Percentiles rank a stretch among this genome's conserved stretches.
phyloP scores from a whole-genome alignment of 53 echinoderm and acorn worm species.

The Astropecten irregularis region DNA sequence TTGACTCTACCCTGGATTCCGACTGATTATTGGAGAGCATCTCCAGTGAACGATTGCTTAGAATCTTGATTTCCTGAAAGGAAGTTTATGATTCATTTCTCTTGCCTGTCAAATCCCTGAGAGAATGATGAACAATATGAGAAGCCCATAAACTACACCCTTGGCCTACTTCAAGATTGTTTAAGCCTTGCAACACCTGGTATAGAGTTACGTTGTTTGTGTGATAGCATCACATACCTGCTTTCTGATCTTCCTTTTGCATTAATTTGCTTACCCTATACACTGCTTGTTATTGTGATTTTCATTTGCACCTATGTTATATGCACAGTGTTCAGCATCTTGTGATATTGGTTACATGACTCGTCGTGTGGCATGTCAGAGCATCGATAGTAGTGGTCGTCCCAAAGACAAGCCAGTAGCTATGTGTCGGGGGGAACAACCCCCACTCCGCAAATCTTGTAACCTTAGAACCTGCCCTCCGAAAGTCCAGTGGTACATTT shows the following conservation, averaged over 20 bases:
- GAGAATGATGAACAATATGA: neutral
- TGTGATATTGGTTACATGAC: constrained; percentile 85
- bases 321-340: constrained; percentile 85
- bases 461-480: constrained; percentile 75
- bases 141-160: neutral
- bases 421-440: constrained; percentile 57
- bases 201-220: neutral
- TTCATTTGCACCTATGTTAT: constrained; percentile 12
- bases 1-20: neutral
- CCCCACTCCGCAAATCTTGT: constrained; percentile 72
- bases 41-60: neutral
- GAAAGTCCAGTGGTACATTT: constrained; percentile 97
- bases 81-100: constrained; percentile 3
- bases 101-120: neutral
- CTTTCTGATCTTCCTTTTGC: neutral
- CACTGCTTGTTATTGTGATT: neutral
- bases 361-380: constrained; percentile 76
- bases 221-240: neutral
- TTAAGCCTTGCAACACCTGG: no score
- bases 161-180: neutral
- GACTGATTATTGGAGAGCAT: neutral
- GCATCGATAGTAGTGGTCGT: constrained; percentile 59
- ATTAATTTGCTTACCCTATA: neutral
- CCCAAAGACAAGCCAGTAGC: constrained; percentile 54
- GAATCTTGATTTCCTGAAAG: neutral